Percentiles rank a stretch among this genome's conserved stretches.
phyloP scores from a whole-genome alignment of 2,113 vertebrate species.

The Tachysurus fulvidraco region DNA sequence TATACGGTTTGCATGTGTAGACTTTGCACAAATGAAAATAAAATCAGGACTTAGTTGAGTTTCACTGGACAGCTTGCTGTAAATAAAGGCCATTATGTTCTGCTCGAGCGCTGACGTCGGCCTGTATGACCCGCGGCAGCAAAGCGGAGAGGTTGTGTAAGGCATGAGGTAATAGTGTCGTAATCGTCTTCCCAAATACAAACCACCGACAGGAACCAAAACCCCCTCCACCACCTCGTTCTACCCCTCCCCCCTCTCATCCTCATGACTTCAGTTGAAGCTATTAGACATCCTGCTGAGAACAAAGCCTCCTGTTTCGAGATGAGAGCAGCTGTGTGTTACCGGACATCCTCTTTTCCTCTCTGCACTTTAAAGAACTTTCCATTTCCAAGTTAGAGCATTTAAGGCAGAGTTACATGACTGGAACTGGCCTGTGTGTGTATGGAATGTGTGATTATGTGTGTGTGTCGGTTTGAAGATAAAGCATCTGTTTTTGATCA shows the following conservation, averaged over 20 bases:
- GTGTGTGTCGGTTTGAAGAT: slow-evolving; percentile 15
- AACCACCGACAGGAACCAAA: slow-evolving; percentile 14
- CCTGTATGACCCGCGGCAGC: neutral
- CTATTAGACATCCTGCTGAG: slow-evolving; percentile 40
- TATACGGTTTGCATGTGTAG: neutral
- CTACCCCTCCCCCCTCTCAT: neutral
- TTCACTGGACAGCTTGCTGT: neutral
- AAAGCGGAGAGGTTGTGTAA: slow-evolving; percentile 23
- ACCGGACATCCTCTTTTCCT: slow-evolving; percentile 45
- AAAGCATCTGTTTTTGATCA: slow-evolving; percentile 31
- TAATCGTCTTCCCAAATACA: slow-evolving; percentile 9
- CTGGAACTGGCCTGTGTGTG: neutral
- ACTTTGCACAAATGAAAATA: neutral
- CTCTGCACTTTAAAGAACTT: slow-evolving; percentile 38
- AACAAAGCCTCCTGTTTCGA: slow-evolving; percentile 20
- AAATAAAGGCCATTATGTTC: slow-evolving; percentile 24
- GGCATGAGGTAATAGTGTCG: slow-evolving; percentile 22
- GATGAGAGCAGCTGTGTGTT: slow-evolving; percentile 27
- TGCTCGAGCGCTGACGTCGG: neutral
- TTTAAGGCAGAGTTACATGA: neutral
- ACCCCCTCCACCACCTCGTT: neutral
- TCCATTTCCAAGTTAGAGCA: slow-evolving; percentile 2
- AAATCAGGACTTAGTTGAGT: neutral
- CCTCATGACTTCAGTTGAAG: neutral
- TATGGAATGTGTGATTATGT: slow-evolving; percentile 19